A percentile compares a stretch with the other conserved stretches of the same genome.
Conservation (phyloP, 2,113 vertebrate species). For the Lagopus leucura region DNA sequence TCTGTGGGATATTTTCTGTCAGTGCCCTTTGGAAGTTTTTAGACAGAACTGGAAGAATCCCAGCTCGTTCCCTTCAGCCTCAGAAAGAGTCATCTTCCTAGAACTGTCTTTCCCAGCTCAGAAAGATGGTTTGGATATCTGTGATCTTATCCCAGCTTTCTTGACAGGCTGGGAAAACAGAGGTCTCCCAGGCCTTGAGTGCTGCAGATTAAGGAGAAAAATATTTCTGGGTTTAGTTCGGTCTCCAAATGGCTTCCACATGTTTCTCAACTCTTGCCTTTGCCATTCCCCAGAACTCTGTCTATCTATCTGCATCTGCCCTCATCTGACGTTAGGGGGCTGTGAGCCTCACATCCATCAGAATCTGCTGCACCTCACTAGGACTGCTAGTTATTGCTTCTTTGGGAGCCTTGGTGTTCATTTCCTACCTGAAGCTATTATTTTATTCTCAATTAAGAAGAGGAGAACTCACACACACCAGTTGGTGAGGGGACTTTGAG, state of each 20-base stretch:
- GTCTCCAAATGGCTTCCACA: neutral
- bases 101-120: neutral
- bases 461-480: neutral
- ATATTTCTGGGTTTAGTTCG: neutral
- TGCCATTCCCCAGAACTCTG: neutral
- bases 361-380: neutral
- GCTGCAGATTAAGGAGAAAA: neutral
- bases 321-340: neutral
- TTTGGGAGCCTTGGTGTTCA: fast-evolving
- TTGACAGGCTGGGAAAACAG: neutral
- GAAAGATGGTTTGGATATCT: neutral
- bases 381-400: neutral
- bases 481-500: neutral
- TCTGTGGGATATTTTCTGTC: neutral
- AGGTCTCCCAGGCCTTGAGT: neutral
- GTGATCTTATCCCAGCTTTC: neutral
- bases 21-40: neutral
- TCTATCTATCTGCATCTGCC: too few species aligned
- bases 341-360: neutral
- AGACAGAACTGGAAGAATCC: neutral
- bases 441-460: neutral
- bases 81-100: neutral
- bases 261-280: neutral
- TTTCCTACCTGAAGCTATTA: neutral
- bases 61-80: neutral